Percentiles rank a stretch among this genome's conserved stretches.
Conservation (phyloP, 2,797 vertebrate species). For the Silurus aristotelis region DNA sequence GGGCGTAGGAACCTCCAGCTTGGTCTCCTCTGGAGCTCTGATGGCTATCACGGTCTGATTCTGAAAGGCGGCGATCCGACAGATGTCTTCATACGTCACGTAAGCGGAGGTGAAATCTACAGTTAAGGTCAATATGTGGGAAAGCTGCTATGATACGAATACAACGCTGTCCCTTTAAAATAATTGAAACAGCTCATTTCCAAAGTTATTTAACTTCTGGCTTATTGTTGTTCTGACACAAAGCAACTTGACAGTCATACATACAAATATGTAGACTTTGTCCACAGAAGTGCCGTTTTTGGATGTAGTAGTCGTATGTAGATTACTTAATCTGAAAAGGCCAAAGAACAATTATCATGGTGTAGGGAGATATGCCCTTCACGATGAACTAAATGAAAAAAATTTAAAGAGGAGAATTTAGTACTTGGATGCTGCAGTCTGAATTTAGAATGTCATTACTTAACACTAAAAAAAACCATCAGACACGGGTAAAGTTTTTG, state of each 20-base stretch:
- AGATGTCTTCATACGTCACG: conserved; percentile 85
- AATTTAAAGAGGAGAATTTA: neutral
- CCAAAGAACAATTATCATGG: neutral
- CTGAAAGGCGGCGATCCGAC: conserved; percentile 78
- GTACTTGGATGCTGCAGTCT: neutral
- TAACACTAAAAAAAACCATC: too few relatives aligned
- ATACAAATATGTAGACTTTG: neutral
- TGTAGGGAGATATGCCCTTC: neutral
- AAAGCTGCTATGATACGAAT: neutral
- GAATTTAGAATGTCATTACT: too few relatives aligned
- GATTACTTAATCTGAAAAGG: neutral
- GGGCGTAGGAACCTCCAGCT: conserved; percentile 86
- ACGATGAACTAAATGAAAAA: neutral
- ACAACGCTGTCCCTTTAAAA: neutral
- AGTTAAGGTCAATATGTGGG: conserved; percentile 41
- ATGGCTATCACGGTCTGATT: conserved; percentile 87
- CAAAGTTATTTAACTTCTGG: neutral
- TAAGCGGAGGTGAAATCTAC: conserved; percentile 79
- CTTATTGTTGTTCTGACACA: neutral
- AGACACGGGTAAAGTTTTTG: too few relatives aligned
- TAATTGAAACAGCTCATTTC: neutral
- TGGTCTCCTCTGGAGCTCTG: conserved; percentile 90
- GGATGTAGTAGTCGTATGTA: neutral
- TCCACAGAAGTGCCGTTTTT: neutral
- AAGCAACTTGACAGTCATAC: neutral